Percentiles rank a stretch among this genome's conserved stretches.
These are phyloP conservation scores for Antigone vipio DNA, from an alignment of 2,113 vertebrate genomes.

Conservation along the genomic window DNA sequence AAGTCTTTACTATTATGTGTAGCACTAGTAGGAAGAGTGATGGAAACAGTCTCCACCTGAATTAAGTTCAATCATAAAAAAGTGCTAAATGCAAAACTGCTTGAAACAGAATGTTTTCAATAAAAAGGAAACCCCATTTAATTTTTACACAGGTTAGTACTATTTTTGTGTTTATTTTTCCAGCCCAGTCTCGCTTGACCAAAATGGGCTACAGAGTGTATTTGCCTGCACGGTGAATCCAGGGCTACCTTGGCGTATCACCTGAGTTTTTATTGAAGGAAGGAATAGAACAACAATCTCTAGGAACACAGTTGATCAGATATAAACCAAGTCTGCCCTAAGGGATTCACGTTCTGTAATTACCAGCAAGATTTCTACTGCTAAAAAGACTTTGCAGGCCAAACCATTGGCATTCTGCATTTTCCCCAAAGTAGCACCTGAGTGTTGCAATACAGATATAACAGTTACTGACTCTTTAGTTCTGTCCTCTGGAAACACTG, in stretches of 20 bases:
- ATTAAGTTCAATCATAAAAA: neutral
- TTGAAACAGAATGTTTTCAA: neutral
- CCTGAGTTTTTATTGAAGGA: neutral
- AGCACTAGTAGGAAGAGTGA: neutral
- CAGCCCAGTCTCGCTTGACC: neutral
- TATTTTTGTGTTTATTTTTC: neutral
- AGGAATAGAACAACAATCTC: neutral
- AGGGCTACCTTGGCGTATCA: neutral
- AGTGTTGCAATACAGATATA: neutral
- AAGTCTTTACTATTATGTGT: neutral
- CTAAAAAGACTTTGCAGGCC: neutral
- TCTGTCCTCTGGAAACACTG: neutral
- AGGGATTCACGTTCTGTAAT: neutral
- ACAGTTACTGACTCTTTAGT: neutral
- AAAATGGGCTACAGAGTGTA: neutral
- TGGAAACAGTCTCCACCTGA: neutral
- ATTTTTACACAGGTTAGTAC: neutral
- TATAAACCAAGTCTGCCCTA: neutral
- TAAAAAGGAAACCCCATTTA: neutral
- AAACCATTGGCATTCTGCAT: neutral
- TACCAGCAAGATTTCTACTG: neutral
- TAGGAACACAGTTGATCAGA: neutral
- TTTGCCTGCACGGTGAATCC: neutral
- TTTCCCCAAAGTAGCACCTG: neutral
- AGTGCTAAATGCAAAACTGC: neutral